phyloP scores from a whole-genome alignment of 2,113 vertebrate genomes.

The Antechinus flavipes region DNA sequence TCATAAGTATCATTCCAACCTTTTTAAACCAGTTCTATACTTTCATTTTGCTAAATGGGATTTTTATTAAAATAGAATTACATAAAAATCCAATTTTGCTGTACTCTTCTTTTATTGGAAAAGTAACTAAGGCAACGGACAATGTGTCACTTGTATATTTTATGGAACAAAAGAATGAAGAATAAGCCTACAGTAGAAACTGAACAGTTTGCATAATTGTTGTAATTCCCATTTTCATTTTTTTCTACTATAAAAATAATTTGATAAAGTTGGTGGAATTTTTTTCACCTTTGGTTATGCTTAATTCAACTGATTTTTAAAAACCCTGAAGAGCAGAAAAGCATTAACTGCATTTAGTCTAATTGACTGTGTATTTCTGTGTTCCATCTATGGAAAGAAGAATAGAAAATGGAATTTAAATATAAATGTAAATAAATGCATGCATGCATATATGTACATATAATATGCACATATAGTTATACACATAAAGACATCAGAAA shows the following conservation, averaged over 20 bases:
- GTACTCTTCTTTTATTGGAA: background rate
- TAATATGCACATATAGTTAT: too few relatives aligned
- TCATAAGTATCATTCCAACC: background rate
- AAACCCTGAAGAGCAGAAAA: background rate
- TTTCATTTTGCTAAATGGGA: background rate
- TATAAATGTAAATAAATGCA: background rate
- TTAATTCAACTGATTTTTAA: constrained; percentile 31
- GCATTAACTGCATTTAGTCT: background rate
- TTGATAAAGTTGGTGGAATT: constrained; percentile 40
- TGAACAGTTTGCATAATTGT: constrained; percentile 44
- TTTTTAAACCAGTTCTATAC: constrained; percentile 3
- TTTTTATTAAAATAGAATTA: constrained; percentile 33
- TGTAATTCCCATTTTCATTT: background rate
- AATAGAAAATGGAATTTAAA: background rate
- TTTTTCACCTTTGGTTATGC: background rate
- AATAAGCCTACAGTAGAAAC: constrained; percentile 25
- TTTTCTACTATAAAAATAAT: constrained; percentile 24
- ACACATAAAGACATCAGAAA: background rate
- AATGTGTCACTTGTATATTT: constrained; percentile 11
- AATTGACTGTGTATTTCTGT: constrained; percentile 26
- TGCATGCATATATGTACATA: too few relatives aligned
- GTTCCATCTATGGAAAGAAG: constrained; percentile 10
- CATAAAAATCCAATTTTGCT: constrained; percentile 24
- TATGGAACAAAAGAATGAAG: constrained; percentile 38
- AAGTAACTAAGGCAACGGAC: constrained; percentile 52